A percentile compares a stretch with the other conserved stretches of the same genome.
Conservation (phyloP, 2,888 invertebrate species). For the Parthenolecanium corni region DNA sequence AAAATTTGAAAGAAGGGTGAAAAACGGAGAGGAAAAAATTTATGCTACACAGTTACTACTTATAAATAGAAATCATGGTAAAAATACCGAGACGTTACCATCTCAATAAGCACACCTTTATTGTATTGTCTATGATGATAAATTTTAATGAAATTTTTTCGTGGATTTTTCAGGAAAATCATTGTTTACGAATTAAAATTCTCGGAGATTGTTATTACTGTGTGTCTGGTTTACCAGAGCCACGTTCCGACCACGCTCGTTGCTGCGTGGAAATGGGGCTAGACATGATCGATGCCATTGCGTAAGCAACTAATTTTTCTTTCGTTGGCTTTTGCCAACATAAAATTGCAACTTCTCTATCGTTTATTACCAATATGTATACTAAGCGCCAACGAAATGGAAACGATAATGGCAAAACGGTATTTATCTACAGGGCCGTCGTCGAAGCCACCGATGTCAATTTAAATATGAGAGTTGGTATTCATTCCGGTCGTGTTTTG, state of each 20-base stretch:
- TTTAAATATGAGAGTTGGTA: slow-evolving; percentile 83
- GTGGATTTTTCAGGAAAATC: slow-evolving; percentile 52
- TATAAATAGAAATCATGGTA: no score
- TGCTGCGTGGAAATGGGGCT: slow-evolving; percentile 81
- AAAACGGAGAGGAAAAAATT: no score
- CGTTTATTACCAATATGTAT: background rate
- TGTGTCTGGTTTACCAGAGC: slow-evolving; percentile 81
- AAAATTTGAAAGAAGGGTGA: no score
- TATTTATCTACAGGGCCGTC: slow-evolving; percentile 54
- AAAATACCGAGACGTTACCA: no score
- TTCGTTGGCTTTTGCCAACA: background rate
- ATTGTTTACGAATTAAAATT: slow-evolving; percentile 70
- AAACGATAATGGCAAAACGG: background rate
- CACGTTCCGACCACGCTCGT: slow-evolving; percentile 80
- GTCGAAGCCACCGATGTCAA: slow-evolving; percentile 87
- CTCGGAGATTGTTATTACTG: slow-evolving; percentile 90
- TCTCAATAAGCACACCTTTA: no score
- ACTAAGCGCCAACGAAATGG: background rate
- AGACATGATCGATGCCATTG: slow-evolving; percentile 76
- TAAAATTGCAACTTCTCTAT: no score
- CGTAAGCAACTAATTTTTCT: slow-evolving; percentile 44
- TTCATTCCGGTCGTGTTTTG: slow-evolving; percentile 79
- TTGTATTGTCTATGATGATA: no score
- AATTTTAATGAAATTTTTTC: no score
- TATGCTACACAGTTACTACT: no score